phyloP scores from a whole-genome alignment of 1,140 invertebrate genomes.

The Chironomus tepperi region DNA sequence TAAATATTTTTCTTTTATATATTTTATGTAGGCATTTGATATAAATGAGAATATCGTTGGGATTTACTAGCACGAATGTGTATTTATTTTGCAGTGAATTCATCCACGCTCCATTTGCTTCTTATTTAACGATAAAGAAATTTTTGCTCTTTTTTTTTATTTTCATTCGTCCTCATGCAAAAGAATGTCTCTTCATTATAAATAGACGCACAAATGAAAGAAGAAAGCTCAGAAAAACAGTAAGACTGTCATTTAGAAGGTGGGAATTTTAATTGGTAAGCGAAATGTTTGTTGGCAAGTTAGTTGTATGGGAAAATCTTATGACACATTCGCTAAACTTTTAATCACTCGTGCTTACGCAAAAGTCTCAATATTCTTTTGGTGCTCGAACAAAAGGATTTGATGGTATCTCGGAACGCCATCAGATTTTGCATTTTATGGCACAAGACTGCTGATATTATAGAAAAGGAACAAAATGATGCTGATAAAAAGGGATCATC shows the following conservation, averaged over 20 bases:
- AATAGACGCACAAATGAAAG: constrained; percentile 1
- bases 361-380: neutral
- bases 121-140: neutral
- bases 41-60: neutral
- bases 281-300: neutral
- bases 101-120: neutral
- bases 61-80: no score
- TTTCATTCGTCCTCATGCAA: neutral
- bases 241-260: neutral
- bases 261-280: constrained; percentile 16
- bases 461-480: neutral
- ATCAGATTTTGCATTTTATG: constrained; percentile 2
- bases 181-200: constrained; percentile 2
- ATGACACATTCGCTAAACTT: neutral
- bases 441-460: neutral
- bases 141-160: neutral
- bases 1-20: neutral
- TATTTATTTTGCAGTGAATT: neutral
- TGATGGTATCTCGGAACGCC: no score
- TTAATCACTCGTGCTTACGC: neutral
- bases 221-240: neutral
- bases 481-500: constrained; percentile 18
- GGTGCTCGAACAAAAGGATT: neutral
- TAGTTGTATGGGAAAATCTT: neutral
- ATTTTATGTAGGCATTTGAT: neutral